These are phyloP conservation scores for Pegoplata infirma DNA, from an alignment of 2,888 invertebrate genomes.

Conservation along the genomic window DNA sequence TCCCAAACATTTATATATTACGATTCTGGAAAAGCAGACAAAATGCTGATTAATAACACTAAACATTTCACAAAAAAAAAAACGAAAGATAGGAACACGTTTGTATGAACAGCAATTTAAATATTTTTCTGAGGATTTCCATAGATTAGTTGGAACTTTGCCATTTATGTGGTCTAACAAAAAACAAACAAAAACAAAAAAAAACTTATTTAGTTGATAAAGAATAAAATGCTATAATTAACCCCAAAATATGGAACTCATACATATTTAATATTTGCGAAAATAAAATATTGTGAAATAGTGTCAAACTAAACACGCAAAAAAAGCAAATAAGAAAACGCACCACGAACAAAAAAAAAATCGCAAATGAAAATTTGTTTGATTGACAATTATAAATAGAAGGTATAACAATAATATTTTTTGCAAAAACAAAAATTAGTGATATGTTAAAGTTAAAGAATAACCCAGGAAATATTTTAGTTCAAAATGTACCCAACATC, in stretches of 20 bases:
- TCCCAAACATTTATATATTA: too few relatives aligned
- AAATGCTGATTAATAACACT: conserved; percentile 48
- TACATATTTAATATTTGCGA: conserved; percentile 17
- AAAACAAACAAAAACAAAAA: too few relatives aligned
- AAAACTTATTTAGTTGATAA: conserved; percentile 47
- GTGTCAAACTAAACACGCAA: conserved; percentile 28
- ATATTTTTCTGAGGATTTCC: conserved; percentile 49
- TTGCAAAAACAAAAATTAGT: background rate
- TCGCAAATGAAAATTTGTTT: conserved; percentile 15
- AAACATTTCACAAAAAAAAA: background rate
- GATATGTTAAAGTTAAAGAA: too few relatives aligned
- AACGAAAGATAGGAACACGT: background rate
- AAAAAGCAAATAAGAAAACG: conserved; percentile 9
- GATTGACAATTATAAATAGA: conserved; percentile 49
- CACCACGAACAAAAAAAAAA: background rate
- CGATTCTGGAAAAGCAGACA: conserved; percentile 24
- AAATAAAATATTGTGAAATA: conserved; percentile 31
- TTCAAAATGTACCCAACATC: too few relatives aligned
- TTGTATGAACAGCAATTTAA: background rate
- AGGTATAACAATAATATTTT: background rate
- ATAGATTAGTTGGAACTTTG: conserved; percentile 55
- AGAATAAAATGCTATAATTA: conserved; percentile 56
- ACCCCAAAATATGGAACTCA: conserved; percentile 51
- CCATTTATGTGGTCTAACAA: conserved; percentile 54
- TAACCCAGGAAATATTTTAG: too few relatives aligned